Conservation (phyloP, 2,888 invertebrate genomes). For the Platycheirus rosarum region DNA sequence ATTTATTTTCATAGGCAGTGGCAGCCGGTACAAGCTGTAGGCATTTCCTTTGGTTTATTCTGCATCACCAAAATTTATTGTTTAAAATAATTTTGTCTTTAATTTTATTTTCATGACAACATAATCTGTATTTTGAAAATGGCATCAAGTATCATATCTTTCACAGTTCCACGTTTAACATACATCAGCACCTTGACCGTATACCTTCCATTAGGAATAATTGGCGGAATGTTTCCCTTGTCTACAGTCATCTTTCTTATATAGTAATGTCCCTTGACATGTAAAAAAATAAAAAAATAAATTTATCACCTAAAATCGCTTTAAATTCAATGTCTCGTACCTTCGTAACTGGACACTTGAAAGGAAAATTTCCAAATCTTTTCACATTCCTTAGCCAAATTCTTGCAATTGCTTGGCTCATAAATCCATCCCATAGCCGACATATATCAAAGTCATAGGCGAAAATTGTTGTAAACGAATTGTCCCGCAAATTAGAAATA, state of each 20-base stretch:
- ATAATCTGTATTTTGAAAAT: background rate
- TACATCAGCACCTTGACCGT: background rate
- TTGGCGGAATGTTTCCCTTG: background rate
- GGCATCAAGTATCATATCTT: background rate
- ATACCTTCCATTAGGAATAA: background rate
- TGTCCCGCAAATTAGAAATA: background rate
- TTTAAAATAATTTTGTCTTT: too few relatives aligned
- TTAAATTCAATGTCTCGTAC: constrained; percentile 23
- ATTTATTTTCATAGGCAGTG: too few relatives aligned
- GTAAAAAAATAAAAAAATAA: background rate
- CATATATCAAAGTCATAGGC: background rate
- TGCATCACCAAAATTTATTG: too few relatives aligned
- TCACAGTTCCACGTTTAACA: background rate
- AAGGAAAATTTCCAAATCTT: constrained; percentile 76
- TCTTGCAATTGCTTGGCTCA: constrained; percentile 5
- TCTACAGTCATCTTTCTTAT: background rate
- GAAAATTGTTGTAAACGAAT: background rate
- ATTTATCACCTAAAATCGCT: background rate
- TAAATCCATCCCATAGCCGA: constrained; percentile 3
- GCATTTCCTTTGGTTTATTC: too few relatives aligned
- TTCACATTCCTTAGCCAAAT: constrained; percentile 76
- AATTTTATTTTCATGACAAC: background rate
- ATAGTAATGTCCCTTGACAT: background rate
- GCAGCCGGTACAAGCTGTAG: too few relatives aligned
- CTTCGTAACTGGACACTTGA: constrained; percentile 74